Conservation (phyloP, 2,888 invertebrate genomes). For the Carcina quercana region DNA sequence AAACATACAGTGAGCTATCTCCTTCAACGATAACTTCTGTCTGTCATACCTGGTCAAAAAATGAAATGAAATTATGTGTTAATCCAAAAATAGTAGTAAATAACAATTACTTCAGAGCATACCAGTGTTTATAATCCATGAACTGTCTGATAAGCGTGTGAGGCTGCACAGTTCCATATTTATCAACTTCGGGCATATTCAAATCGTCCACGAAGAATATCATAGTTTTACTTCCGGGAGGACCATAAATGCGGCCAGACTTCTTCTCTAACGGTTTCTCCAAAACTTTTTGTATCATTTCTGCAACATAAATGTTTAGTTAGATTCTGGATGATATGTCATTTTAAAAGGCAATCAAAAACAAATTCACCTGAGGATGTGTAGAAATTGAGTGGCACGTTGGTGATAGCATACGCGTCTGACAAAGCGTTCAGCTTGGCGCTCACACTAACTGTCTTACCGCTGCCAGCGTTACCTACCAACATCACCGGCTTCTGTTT, state of each 20-base stretch:
- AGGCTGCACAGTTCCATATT: constrained; percentile 95
- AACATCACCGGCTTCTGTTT: constrained; percentile 91
- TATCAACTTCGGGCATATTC: constrained; percentile 98
- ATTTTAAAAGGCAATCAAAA: not conserved
- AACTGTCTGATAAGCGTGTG: constrained; percentile 95
- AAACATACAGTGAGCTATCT: constrained; percentile 95
- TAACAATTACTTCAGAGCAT: no score
- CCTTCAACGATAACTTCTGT: constrained; percentile 87
- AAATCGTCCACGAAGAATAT: constrained; percentile 96
- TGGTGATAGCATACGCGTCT: constrained; percentile 87
- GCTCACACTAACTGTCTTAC: constrained; percentile 93
- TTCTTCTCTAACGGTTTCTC: constrained; percentile 97
- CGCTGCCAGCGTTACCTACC: constrained; percentile 91
- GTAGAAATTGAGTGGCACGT: constrained; percentile 96
- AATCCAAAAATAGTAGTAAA: no score
- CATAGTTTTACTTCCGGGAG: constrained; percentile 93
- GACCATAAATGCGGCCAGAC: constrained; percentile 94
- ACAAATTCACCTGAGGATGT: constrained; percentile 87
- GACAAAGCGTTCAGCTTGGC: constrained; percentile 85
- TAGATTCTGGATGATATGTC: constrained; percentile 86
- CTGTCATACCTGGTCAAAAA: constrained; percentile 94
- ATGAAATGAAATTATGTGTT: no score
- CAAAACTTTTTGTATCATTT: constrained; percentile 89
- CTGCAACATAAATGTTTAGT: constrained; percentile 45
- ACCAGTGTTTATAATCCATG: constrained; percentile 96